Evolutionary conservation across 2,113 vertebrate genomes (phyloP).

Genomic region (Ceyx melanurus): DNA sequence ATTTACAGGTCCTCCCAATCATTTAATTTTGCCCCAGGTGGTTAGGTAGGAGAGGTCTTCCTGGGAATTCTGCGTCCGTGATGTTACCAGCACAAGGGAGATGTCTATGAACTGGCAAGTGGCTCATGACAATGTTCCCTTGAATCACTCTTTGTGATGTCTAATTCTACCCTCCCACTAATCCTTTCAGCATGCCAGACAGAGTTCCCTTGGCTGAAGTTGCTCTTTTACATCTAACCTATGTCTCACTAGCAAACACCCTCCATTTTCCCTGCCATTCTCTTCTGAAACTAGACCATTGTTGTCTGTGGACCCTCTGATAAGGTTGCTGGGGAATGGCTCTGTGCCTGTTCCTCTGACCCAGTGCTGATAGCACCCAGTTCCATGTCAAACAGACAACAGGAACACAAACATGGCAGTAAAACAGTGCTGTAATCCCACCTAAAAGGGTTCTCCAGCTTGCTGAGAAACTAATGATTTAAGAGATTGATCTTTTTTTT

Average conservation of each 20-base stretch:
- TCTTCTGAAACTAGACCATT: background rate
- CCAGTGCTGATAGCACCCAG: background rate
- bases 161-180: background rate
- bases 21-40: background rate
- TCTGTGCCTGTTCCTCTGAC: background rate
- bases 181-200: background rate
- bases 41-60: background rate
- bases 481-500: background rate
- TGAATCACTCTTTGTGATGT: background rate
- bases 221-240: background rate
- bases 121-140: background rate
- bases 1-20: background rate
- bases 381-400: background rate
- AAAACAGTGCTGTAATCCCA: background rate
- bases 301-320: background rate
- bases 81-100: background rate
- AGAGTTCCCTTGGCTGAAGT: background rate
- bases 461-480: background rate
- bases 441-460: background rate
- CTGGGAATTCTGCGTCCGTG: background rate
- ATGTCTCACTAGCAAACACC: background rate
- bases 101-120: background rate
- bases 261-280: background rate
- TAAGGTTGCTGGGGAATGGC: background rate
- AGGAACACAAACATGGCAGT: background rate